Evolutionary conservation across 2,888 invertebrate species (phyloP).

Genomic region (Drosophila paramelanica): DNA sequence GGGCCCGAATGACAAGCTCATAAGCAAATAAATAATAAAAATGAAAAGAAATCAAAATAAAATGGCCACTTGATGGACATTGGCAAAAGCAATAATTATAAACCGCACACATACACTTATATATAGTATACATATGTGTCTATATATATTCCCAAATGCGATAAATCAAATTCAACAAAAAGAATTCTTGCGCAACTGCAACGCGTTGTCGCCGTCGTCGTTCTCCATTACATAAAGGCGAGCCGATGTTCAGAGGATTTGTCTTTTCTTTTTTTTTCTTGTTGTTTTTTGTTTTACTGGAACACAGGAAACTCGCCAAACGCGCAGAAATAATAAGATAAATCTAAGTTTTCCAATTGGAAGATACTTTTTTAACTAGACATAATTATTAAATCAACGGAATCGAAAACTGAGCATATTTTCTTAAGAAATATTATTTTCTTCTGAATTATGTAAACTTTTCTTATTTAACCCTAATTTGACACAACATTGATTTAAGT

Average conservation of each 20-base stretch:
- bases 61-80: conserved; percentile 66
- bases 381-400: neutral
- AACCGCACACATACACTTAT: conserved; percentile 11
- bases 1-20: conserved; percentile 17
- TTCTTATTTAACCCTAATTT: no score
- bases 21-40: conserved; percentile 28
- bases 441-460: no score
- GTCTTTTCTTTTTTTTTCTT: neutral
- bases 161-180: conserved; percentile 48
- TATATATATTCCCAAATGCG: conserved; percentile 18
- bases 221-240: conserved; percentile 58
- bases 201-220: conserved; percentile 30
- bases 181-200: conserved; percentile 67
- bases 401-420: no score
- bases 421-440: no score
- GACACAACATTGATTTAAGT: no score
- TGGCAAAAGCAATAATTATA: conserved; percentile 20
- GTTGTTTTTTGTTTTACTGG: conserved; percentile 38
- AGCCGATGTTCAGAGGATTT: conserved; percentile 21
- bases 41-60: conserved; percentile 54
- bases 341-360: neutral
- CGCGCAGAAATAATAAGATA: conserved; percentile 22
- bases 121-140: conserved; percentile 18
- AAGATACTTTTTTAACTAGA: neutral
- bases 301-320: conserved; percentile 65